These are phyloP conservation scores for Rhadina sibilatrix DNA, from an alignment of 2,113 vertebrate genomes.

Conservation along the genomic window DNA sequence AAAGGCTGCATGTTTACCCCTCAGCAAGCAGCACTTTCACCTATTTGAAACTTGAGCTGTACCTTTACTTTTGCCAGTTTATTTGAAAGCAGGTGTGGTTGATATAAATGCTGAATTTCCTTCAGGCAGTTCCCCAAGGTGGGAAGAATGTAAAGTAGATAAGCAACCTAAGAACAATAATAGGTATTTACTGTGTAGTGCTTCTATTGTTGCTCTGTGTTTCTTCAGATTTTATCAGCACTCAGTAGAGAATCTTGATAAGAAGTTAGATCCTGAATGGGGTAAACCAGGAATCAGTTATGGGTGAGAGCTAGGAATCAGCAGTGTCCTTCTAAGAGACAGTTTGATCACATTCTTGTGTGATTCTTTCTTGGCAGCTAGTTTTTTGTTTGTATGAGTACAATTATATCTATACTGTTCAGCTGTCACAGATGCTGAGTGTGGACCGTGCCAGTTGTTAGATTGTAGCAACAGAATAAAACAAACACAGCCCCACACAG, in stretches of 20 bases:
- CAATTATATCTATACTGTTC: background rate
- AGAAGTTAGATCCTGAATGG: background rate
- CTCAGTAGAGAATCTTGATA: background rate
- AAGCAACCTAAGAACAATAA: background rate
- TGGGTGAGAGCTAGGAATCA: background rate
- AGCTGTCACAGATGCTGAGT: background rate
- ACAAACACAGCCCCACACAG: background rate
- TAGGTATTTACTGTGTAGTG: background rate
- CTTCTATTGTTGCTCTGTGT: background rate
- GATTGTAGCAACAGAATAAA: background rate
- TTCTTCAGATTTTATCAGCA: background rate
- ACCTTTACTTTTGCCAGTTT: background rate
- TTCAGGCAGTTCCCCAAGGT: background rate
- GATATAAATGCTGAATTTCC: background rate
- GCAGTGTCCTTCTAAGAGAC: background rate
- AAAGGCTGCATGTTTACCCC: background rate
- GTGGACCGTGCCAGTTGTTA: background rate
- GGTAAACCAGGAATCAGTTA: background rate
- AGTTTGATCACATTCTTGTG: fast-evolving
- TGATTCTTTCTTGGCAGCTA: background rate
- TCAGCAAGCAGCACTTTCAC: background rate
- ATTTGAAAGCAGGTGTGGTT: background rate
- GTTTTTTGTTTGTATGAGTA: background rate
- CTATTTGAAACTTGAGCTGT: background rate
- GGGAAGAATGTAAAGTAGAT: background rate